Evolutionary conservation across 2,797 vertebrate genomes (phyloP), one percentile per base, ranked within the genome.

Genomic region (Sebastes alutus): DNA sequence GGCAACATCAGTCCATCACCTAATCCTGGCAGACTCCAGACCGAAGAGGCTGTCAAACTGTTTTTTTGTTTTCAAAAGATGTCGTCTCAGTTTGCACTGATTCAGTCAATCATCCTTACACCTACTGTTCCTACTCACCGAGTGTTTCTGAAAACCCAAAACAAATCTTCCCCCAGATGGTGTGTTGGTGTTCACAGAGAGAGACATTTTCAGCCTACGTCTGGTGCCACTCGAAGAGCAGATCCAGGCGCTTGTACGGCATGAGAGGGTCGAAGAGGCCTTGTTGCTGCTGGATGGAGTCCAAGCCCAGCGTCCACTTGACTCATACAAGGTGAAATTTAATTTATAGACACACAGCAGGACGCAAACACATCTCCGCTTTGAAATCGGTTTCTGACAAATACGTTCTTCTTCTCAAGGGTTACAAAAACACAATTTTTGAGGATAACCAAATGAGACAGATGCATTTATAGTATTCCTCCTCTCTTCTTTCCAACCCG

Each of bases 151-250:
- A 60, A 62, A 79, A 61, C 20, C 32, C 32, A 63, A 65, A 82
- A 75, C 74, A 88, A 78, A 68, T 92, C 72, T 88, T 70, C 46
- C 78, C 66, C 85, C 89, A 95, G 95, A 94, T 78, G 86, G 89
- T 4, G 90, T 90, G 58, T 86, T 94, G 72, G 88, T 94, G 71
- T 93, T 94, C 79, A 91, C 92, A 25, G 92, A 95, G 29, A 90
- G 87, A 76, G 89, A 92, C 61, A 82, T 96, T 84, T 89, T 93
- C 84, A 85, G 72, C 68, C 86, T 96, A 83, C 77, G 80, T n/a
- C 78, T 85, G 64, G 89, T 90, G 75, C 90, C 94, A 2, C 22
- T 94, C 2, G 72, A 92, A 27, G 88, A 93, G 61, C 95, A 96
- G 85, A 91, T 96, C 85, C 85, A 89, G 56, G 61, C 83, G 11